Conservation (phyloP, 2,888 invertebrate species). For the Leptodirus hochenwartii region DNA sequence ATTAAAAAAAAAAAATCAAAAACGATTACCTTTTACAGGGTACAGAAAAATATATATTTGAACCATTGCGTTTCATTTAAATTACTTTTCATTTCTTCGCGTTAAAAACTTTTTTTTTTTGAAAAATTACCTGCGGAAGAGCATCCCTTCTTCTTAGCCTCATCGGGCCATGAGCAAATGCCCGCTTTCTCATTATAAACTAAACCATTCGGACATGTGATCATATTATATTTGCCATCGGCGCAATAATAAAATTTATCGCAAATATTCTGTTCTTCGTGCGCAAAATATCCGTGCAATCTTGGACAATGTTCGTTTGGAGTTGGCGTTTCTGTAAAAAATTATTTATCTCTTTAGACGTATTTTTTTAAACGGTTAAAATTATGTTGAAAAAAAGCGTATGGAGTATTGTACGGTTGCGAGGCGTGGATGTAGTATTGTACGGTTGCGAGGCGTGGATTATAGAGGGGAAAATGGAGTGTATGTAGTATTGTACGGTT, state of each 20-base stretch:
- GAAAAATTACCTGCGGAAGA: constrained; percentile 48
- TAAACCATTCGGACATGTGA: constrained; percentile 70
- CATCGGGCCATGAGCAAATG: constrained; percentile 86
- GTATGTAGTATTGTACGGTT: too few relatives aligned
- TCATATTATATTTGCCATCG: constrained; percentile 77
- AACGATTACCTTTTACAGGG: too few relatives aligned
- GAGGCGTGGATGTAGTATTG: too few relatives aligned
- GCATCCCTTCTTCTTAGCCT: constrained; percentile 74
- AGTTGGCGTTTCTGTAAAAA: constrained; percentile 46
- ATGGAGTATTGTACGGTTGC: not conserved
- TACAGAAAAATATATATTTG: too few relatives aligned
- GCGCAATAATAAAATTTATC: constrained; percentile 81
- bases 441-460: too few relatives aligned
- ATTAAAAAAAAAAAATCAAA: too few relatives aligned
- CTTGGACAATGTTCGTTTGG: constrained; percentile 59
- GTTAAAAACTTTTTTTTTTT: too few relatives aligned
- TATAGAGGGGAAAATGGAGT: too few relatives aligned
- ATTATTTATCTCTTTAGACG: too few relatives aligned
- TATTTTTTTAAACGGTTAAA: not conserved
- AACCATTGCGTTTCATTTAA: too few relatives aligned
- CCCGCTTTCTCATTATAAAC: constrained; percentile 79
- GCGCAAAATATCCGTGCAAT: constrained; percentile 74
- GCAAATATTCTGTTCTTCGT: constrained; percentile 58
- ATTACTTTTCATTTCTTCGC: too few relatives aligned
- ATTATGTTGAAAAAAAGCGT: not conserved